phyloP scores from a whole-genome alignment of 2,113 vertebrate species.

The Marcusenius ussheri region DNA sequence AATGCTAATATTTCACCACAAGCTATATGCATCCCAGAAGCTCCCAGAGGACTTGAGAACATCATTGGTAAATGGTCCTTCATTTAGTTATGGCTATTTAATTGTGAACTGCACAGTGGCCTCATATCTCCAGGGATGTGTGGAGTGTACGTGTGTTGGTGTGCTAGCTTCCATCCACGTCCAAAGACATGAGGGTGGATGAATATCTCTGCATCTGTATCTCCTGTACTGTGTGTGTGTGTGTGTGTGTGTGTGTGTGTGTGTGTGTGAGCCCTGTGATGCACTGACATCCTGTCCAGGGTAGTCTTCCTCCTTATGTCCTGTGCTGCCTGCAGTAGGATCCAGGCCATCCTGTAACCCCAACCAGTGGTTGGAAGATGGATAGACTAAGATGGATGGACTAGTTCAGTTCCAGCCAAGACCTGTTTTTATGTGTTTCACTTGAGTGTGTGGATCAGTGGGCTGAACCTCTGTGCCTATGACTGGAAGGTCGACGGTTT shows the following conservation, averaged over 20 bases:
- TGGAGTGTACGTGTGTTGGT: not conserved
- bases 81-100: not conserved
- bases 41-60: not conserved
- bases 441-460: not conserved
- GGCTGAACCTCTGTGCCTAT: not conserved
- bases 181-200: not conserved
- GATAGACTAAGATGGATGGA: not conserved
- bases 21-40: not conserved
- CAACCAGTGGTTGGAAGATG: not conserved
- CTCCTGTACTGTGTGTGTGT: not conserved
- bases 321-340: not conserved
- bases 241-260: not conserved
- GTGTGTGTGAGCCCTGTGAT: not conserved
- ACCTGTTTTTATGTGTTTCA: not conserved
- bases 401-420: not conserved
- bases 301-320: not conserved
- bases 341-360: not conserved
- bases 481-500: not conserved
- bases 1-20: not conserved
- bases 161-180: not conserved
- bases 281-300: not conserved
- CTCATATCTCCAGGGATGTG: not conserved
- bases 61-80: not conserved
- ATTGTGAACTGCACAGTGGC: not conserved
- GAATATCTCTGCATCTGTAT: not conserved